These are phyloP conservation scores for Pentalonia nigronervosa DNA, from an alignment of 1,140 invertebrate species.

Conservation along the genomic window DNA sequence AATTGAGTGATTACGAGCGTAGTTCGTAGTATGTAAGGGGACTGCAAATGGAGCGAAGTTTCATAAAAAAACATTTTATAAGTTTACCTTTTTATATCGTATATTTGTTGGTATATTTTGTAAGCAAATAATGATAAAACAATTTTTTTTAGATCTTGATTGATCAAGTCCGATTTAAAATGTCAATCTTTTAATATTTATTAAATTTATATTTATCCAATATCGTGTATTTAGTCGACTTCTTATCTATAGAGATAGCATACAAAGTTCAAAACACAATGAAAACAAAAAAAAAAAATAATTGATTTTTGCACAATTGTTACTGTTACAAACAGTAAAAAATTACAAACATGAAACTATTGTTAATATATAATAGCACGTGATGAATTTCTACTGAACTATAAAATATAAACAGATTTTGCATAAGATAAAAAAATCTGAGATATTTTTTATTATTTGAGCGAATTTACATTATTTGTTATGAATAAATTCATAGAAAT, in stretches of 20 bases:
- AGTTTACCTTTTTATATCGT: neutral
- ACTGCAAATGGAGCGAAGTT: no score
- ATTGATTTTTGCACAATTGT: neutral
- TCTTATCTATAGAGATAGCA: no score
- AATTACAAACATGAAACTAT: neutral
- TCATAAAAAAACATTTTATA: neutral
- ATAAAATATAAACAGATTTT: neutral
- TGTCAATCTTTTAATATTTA: neutral
- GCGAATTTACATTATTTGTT: neutral
- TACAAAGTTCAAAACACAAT: neutral
- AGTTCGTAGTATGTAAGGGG: no score
- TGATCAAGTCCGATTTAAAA: neutral
- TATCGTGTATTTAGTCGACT: neutral
- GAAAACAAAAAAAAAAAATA: neutral
- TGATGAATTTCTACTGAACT: neutral
- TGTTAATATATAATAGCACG: neutral
- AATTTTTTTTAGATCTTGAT: neutral
- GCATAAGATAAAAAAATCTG: neutral
- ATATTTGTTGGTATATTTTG: neutral
- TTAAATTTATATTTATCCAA: neutral
- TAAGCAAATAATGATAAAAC: neutral
- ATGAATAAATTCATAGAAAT: neutral
- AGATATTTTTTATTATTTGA: neutral
- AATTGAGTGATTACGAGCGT: no score
- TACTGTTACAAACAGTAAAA: no score